phyloP scores from a whole-genome alignment of 2,888 invertebrate species.

The Brachylomia viminalis region DNA sequence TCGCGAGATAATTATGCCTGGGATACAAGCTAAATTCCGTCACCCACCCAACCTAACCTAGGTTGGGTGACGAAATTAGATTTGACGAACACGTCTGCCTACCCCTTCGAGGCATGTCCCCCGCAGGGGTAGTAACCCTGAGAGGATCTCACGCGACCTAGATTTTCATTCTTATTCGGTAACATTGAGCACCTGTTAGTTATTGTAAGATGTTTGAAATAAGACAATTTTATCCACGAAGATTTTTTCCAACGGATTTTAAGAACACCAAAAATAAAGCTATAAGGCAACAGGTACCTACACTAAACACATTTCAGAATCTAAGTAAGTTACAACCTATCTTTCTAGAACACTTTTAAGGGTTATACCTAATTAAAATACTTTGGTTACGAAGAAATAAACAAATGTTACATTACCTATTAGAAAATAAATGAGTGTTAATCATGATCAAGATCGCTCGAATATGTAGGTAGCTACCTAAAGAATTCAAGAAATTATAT shows the following conservation, averaged over 20 bases:
- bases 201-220: neutral
- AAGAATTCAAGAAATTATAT: neutral
- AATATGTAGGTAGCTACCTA: neutral
- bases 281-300: neutral
- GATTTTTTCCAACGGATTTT: neutral
- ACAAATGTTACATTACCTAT: neutral
- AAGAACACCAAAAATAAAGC: neutral
- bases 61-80: too few relatives aligned
- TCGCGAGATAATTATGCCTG: neutral
- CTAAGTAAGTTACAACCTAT: neutral
- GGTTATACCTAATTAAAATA: constrained; percentile 1
- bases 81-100: too few relatives aligned
- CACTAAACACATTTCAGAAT: neutral
- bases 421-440: neutral
- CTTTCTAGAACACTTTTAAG: neutral
- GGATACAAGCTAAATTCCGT: too few relatives aligned
- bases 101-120: too few relatives aligned
- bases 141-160: neutral
- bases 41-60: too few relatives aligned
- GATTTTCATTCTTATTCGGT: neutral
- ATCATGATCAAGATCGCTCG: neutral
- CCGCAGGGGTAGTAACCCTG: neutral
- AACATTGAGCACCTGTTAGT: neutral
- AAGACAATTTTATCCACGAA: too few relatives aligned
- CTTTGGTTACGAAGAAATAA: neutral